Evolutionary conservation across 2,113 vertebrate species (phyloP).

Genomic region (Pygoscelis antarcticus): DNA sequence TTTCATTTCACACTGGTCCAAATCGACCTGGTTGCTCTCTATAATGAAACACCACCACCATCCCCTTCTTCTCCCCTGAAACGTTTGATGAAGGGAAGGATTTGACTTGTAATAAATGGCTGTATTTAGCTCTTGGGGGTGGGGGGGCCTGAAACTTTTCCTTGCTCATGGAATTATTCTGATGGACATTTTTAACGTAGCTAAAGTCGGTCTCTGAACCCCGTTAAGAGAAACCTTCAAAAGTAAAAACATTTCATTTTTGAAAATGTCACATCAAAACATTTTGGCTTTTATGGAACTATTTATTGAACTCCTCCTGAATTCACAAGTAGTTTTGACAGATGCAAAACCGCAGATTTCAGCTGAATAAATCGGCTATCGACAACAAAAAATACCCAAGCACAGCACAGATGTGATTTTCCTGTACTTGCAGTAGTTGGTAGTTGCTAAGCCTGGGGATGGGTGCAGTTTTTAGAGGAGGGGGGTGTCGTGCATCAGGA

Average conservation of each 20-base stretch:
- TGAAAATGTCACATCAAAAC: background rate
- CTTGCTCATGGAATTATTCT: background rate
- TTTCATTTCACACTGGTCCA: background rate
- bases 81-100: background rate
- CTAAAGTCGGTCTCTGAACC: background rate
- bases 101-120: background rate
- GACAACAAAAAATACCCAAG: background rate
- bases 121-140: background rate
- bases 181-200: background rate
- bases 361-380: background rate
- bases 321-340: background rate
- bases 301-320: background rate
- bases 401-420: background rate
- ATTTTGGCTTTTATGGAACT: background rate
- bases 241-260: background rate
- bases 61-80: background rate
- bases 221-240: background rate
- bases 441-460: background rate
- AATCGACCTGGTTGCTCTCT: background rate
- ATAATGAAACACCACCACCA: background rate
- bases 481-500: fast-evolving
- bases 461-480: background rate
- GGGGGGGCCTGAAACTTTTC: background rate
- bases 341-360: background rate
- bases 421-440: background rate